phyloP scores from a whole-genome alignment of 2,888 invertebrate species.

The Coenonympha arcania region DNA sequence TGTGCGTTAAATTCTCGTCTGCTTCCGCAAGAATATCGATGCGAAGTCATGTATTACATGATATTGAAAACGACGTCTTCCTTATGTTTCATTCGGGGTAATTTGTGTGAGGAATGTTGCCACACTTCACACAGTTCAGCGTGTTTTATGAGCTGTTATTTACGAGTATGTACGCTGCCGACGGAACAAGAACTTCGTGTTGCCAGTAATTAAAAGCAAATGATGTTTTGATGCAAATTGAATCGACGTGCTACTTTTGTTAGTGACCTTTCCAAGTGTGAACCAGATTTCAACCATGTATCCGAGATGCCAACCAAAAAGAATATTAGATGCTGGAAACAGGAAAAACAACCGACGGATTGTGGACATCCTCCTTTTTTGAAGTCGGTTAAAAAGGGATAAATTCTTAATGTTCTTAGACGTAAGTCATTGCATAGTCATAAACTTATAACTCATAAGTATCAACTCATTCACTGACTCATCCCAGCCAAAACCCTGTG shows the following conservation, averaged over 20 bases:
- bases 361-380: too few species aligned
- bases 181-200: conserved; percentile 1
- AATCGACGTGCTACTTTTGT: too few species aligned
- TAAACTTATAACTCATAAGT: too few species aligned
- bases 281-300: too few species aligned
- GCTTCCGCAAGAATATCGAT: not conserved
- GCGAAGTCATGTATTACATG: not conserved
- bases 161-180: not conserved
- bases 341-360: too few species aligned
- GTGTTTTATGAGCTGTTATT: not conserved
- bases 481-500: too few species aligned
- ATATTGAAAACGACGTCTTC: not conserved
- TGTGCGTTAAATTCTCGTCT: not conserved
- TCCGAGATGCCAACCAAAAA: too few species aligned
- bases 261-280: not conserved
- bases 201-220: not conserved
- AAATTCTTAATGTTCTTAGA: too few species aligned
- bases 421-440: too few species aligned
- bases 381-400: too few species aligned
- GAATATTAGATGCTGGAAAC: too few species aligned
- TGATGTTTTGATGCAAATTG: not conserved
- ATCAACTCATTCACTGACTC: too few species aligned
- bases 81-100: not conserved
- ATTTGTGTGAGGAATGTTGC: not conserved
- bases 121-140: not conserved